These are phyloP conservation scores for Euura saliciscinereae DNA, from an alignment of 1,140 invertebrate species.

Conservation along the genomic window DNA sequence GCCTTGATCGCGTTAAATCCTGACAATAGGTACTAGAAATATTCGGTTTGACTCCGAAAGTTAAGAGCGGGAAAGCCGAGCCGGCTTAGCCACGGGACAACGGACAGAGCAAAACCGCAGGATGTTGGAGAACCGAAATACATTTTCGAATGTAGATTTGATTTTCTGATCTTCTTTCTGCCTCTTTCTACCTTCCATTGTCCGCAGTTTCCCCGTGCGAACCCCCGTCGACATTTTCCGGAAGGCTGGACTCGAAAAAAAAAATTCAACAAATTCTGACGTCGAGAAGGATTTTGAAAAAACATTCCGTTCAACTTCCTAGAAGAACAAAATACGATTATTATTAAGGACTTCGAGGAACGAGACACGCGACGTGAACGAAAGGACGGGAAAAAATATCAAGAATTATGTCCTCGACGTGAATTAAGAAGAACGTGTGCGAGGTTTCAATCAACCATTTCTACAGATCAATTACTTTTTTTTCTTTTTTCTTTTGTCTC, in stretches of 20 bases:
- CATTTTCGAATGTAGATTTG: slow-evolving; percentile 17
- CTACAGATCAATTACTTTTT: background rate
- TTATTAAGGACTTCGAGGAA: background rate
- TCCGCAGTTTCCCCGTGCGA: background rate
- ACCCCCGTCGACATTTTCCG: slow-evolving; percentile 15
- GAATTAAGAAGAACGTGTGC: background rate
- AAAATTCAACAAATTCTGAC: background rate
- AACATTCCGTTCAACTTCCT: background rate
- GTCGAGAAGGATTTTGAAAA: background rate
- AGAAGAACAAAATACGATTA: background rate
- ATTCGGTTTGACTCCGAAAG: slow-evolving; percentile 36
- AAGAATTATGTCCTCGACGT: background rate
- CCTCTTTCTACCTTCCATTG: background rate
- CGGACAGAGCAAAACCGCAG: background rate
- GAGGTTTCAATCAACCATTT: background rate
- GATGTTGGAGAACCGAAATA: background rate
- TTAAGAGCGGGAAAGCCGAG: slow-evolving; percentile 30
- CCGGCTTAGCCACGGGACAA: slow-evolving; percentile 1
- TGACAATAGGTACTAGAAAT: slow-evolving; percentile 33
- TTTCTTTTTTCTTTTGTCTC: background rate
- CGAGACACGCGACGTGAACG: background rate
- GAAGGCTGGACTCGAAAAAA: slow-evolving; percentile 15
- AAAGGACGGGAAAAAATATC: background rate
- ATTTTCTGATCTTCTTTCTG: slow-evolving; percentile 22
- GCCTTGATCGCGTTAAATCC: slow-evolving; percentile 39